phyloP scores from a whole-genome alignment of 2,888 invertebrate species.

The Tribolium freemani region DNA sequence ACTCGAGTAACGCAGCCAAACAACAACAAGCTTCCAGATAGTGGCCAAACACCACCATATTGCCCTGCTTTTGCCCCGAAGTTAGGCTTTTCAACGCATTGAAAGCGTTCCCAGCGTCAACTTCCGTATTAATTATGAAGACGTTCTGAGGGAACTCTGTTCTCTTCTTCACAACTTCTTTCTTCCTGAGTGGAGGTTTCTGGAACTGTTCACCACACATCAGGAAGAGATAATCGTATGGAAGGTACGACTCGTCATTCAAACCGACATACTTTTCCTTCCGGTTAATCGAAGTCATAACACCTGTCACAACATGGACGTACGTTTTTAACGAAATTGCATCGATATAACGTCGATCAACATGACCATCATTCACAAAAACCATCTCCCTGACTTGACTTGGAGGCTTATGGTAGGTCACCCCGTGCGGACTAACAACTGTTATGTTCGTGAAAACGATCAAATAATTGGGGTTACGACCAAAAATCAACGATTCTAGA shows the following conservation, averaged over 20 bases:
- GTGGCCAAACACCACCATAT: conserved; percentile 76
- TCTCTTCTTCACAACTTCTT: conserved; percentile 53
- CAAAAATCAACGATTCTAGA: conserved; percentile 72
- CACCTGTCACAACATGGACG: conserved; percentile 76
- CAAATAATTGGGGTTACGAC: conserved; percentile 61
- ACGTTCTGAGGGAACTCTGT: conserved; percentile 72
- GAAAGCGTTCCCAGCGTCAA: conserved; percentile 71
- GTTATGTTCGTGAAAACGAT: conserved; percentile 77
- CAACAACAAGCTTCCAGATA: conserved; percentile 78
- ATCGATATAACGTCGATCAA: conserved; percentile 71
- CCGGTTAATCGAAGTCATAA: conserved; percentile 67
- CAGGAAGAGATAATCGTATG: conserved; percentile 73
- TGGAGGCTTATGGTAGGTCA: conserved; percentile 65
- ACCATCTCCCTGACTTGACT: conserved; percentile 67
- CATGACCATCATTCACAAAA: conserved; percentile 71
- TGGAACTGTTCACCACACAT: conserved; percentile 73
- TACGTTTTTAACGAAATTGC: conserved; percentile 75
- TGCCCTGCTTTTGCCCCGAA: conserved; percentile 41
- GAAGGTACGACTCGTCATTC: conserved; percentile 63
- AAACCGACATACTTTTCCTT: conserved; percentile 74
- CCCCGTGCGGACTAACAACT: conserved; percentile 77
- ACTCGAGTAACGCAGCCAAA: conserved; percentile 74
- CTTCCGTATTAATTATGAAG: conserved; percentile 73
- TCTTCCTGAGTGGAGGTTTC: conserved; percentile 66
- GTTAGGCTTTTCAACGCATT: conserved; percentile 57